These are phyloP conservation scores for Drosophila meridionalis DNA, from an alignment of 2,888 invertebrate genomes.

Conservation along the genomic window DNA sequence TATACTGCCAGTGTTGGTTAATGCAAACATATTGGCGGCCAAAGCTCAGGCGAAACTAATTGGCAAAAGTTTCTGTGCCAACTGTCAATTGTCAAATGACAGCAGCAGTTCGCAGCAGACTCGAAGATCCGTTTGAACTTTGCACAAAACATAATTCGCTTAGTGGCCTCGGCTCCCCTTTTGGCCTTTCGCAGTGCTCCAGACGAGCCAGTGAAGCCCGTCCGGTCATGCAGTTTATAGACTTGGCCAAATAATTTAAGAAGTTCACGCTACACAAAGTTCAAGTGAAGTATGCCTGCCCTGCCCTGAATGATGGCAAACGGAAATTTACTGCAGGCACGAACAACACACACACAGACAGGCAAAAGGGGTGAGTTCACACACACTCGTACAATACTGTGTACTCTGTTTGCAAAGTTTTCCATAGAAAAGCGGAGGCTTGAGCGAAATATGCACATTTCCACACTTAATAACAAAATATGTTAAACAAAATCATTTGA, in stretches of 20 bases:
- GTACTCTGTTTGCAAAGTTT: slow-evolving; percentile 22
- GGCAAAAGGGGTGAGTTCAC: slow-evolving; percentile 22
- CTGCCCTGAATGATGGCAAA: slow-evolving; percentile 72
- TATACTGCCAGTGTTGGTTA: slow-evolving; percentile 7
- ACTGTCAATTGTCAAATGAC: slow-evolving; percentile 71
- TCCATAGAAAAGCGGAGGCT: slow-evolving; percentile 38
- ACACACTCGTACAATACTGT: slow-evolving; percentile 9
- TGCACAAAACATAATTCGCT: slow-evolving; percentile 66
- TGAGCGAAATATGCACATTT: slow-evolving; percentile 75
- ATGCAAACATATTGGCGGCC: slow-evolving; percentile 1
- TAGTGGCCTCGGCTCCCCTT: slow-evolving; percentile 10
- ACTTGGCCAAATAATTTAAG: slow-evolving; percentile 76
- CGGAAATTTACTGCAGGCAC: slow-evolving; percentile 80
- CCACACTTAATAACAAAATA: slow-evolving; percentile 81
- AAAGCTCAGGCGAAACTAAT: slow-evolving; percentile 49
- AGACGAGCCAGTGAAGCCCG: slow-evolving; percentile 7
- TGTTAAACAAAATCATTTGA: slow-evolving; percentile 81
- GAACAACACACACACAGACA: slow-evolving; percentile 47
- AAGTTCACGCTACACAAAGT: slow-evolving; percentile 80
- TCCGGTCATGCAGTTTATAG: slow-evolving; percentile 58
- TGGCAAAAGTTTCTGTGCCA: slow-evolving; percentile 61
- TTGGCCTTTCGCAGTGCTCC: slow-evolving; percentile 9
- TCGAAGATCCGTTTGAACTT: slow-evolving; percentile 63
- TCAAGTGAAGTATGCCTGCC: slow-evolving; percentile 71
- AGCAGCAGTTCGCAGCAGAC: slow-evolving; percentile 40